Base-by-base conservation (phyloP, 2,888 invertebrate species). In the Hemithea aestivaria region DNA sequence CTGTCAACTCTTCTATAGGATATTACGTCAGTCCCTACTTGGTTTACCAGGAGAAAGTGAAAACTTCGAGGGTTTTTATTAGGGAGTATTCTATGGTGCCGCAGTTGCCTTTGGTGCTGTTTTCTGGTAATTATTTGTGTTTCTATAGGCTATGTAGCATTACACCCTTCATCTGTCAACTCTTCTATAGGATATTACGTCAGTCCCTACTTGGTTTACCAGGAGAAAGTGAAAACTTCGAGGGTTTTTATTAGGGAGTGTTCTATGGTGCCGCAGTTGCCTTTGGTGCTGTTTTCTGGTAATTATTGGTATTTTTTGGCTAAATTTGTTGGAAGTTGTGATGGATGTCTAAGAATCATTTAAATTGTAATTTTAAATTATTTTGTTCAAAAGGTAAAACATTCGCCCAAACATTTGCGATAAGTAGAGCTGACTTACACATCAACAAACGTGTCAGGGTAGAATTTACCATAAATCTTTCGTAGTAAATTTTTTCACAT, bases 1-100 rank as follows among this genome's bases (percentile, higher is more conserved):
- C 94, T 0, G 90, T 94, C 0, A 94, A 94, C 68, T 90, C 91
- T 1, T 83, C 77, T 6, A 80, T 91, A 0, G 89, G 89, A 0
- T 82, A 90, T 59, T 95, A 91, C 63, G 79, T 89, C 6, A 93
- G 94, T 60, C 94, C 95, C 0, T 95, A 93, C 62, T 69, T 95
- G 25, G 92, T 94, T 11, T 95, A 91, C 62, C 94, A 95, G 65
- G 95, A 95, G 68, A 95, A 95, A 71, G 91, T 95, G 10, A 93
- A 93, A 66, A 95, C 95, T 0, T 92, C 92, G 1, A 89, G 91
- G 56, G 91, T 95, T 20, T 95, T 92, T 61, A 93, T 95, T 10
- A 85, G 94, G 24, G 94, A 95, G 62, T 92, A 94, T 52, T 93
- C 94, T 0, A 93, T 95, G 93, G 90, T 95, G 24, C 93, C 94